phyloP scores from a whole-genome alignment of 2,113 vertebrate genomes.

The Lonchura striata region DNA sequence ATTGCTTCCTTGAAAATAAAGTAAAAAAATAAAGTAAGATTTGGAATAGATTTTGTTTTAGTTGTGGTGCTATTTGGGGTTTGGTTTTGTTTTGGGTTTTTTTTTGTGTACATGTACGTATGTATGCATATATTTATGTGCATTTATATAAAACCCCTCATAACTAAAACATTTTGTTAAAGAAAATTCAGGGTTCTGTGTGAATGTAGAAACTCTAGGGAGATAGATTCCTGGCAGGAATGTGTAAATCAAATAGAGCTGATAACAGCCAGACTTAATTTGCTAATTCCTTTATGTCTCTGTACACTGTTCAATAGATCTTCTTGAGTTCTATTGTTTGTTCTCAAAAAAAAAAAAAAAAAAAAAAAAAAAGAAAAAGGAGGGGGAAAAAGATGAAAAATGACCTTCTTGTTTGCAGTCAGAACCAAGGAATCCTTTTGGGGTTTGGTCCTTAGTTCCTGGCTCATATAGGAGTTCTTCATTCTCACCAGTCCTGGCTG shows the following conservation, averaged over 20 bases:
- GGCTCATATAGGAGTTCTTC: neutral
- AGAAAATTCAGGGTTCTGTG: neutral
- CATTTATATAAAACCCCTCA: fast-evolving
- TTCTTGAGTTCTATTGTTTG: neutral
- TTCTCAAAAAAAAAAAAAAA: neutral
- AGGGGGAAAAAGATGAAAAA: neutral
- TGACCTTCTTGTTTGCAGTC: neutral
- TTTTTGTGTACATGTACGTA: fast-evolving
- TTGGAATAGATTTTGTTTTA: neutral
- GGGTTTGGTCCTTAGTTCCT: neutral
- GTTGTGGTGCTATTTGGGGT: neutral
- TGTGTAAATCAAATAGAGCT: neutral
- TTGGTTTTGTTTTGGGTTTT: too few relatives aligned
- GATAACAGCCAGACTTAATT: neutral
- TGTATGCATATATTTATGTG: neutral
- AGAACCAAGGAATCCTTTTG: neutral
- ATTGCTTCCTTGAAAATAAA: neutral
- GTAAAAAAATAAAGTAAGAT: neutral
- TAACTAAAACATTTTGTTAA: neutral
- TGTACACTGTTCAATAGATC: neutral
- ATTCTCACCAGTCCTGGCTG: neutral
- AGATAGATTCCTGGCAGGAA: neutral
- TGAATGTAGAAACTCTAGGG: neutral
- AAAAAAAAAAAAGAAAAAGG: too few relatives aligned
- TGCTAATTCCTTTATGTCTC: neutral